phyloP scores from a whole-genome alignment of 2,113 vertebrate genomes.

The Lepisosteus oculatus region DNA sequence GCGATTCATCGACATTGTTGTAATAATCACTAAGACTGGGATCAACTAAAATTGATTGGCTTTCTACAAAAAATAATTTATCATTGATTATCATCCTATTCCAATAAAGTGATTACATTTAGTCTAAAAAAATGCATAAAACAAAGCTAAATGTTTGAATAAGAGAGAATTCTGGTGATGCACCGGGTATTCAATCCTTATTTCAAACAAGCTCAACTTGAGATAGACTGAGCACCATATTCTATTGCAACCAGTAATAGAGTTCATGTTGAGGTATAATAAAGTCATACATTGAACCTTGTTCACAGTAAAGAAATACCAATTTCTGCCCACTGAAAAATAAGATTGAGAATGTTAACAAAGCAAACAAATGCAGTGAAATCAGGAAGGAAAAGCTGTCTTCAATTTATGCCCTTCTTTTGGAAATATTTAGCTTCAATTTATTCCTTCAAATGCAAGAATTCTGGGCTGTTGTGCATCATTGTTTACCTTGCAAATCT shows the following conservation, averaged over 20 bases:
- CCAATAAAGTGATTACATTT: too few species aligned
- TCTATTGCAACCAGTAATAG: not conserved
- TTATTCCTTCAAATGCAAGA: slow-evolving; percentile 55
- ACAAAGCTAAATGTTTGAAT: too few species aligned
- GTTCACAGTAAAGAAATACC: slow-evolving; percentile 59
- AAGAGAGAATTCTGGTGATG: too few species aligned
- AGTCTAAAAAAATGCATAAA: too few species aligned
- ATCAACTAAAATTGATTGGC: too few species aligned
- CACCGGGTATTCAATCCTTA: too few species aligned
- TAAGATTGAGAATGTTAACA: slow-evolving; percentile 61
- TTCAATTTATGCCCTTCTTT: slow-evolving; percentile 52
- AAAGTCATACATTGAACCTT: slow-evolving; percentile 51
- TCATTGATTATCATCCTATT: too few species aligned
- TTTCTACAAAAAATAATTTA: too few species aligned
- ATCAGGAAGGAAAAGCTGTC: slow-evolving; percentile 54
- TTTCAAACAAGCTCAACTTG: too few species aligned
- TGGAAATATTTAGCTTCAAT: slow-evolving; percentile 46
- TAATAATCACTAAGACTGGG: too few species aligned
- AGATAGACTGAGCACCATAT: too few species aligned
- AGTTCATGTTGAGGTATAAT: slow-evolving; percentile 30
- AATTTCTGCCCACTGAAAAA: slow-evolving; percentile 58
- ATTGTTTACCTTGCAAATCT: slow-evolving; percentile 69
- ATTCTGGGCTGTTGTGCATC: slow-evolving; percentile 56
- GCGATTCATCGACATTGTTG: too few species aligned
- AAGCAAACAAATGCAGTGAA: slow-evolving; percentile 62